Evolutionary conservation across 2,797 vertebrate genomes (phyloP).

Genomic region (Brachyalestes nurse): DNA sequence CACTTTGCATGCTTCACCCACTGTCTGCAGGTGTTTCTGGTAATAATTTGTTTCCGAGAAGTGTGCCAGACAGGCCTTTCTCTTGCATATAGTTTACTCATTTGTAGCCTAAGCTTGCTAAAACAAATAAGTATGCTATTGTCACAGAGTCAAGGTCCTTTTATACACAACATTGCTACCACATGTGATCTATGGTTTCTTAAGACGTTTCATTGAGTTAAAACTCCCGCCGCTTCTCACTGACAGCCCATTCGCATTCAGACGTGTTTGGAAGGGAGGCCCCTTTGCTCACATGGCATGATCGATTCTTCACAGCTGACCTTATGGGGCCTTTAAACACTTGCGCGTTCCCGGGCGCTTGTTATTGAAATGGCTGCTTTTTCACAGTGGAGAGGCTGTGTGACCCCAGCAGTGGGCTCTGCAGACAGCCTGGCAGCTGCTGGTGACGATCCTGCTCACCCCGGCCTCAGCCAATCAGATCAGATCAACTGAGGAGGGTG

Average conservation of each 20-base stretch:
- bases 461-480: not conserved
- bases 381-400: conserved; percentile 60
- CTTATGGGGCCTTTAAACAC: conserved; percentile 70
- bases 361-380: conserved; percentile 75
- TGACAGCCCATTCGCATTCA: conserved; percentile 16
- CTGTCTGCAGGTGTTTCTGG: conserved; percentile 43
- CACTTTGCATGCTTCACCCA: not conserved
- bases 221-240: conserved; percentile 17
- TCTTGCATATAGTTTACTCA: not conserved
- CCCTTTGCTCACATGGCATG: conserved; percentile 3
- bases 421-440: conserved; percentile 69
- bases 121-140: not conserved
- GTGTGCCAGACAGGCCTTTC: not conserved
- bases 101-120: not conserved
- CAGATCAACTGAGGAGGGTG: not conserved
- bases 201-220: conserved; percentile 9
- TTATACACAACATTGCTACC: not conserved
- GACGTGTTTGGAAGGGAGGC: not conserved
- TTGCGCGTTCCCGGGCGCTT: conserved; percentile 73
- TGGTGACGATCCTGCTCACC: conserved; percentile 50
- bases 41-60: not conserved
- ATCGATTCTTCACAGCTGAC: conserved; percentile 57
- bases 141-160: not conserved
- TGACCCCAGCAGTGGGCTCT: conserved; percentile 62
- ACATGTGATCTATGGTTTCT: not conserved